These are phyloP conservation scores for Eulacestoma nigropectus DNA, from an alignment of 2,113 vertebrate genomes.

Conservation along the genomic window DNA sequence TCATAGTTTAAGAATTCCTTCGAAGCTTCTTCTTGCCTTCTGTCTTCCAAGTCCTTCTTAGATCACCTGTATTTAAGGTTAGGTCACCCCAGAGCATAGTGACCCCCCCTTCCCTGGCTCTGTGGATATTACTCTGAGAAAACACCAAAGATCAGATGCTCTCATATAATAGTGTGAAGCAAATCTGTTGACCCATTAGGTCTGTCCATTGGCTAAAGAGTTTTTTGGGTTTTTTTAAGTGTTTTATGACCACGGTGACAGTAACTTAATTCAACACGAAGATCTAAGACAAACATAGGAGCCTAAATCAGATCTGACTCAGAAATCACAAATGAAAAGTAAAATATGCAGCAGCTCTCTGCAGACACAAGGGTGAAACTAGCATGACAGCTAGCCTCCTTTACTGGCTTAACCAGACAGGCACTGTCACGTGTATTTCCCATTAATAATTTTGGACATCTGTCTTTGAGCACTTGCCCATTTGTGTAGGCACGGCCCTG, in stretches of 20 bases:
- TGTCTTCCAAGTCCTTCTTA: neutral
- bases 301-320: neutral
- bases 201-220: neutral
- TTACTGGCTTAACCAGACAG: neutral
- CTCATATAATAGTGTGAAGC: neutral
- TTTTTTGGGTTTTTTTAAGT: neutral
- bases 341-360: neutral
- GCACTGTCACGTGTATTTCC: neutral
- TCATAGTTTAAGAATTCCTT: neutral
- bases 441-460: neutral
- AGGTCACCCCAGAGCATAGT: neutral
- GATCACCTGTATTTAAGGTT: neutral
- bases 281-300: neutral
- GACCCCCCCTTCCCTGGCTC: neutral
- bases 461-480: neutral
- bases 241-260: neutral
- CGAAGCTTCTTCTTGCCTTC: neutral
- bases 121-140: neutral
- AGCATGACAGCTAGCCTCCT: neutral
- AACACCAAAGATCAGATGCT: neutral
- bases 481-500: neutral
- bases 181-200: neutral
- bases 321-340: neutral
- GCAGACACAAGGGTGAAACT: neutral
- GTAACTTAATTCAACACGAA: neutral